Percentiles rank a stretch among this genome's conserved stretches.
Conservation (phyloP, 1,140 invertebrate genomes). For the Aporrectodea caliginosa region DNA sequence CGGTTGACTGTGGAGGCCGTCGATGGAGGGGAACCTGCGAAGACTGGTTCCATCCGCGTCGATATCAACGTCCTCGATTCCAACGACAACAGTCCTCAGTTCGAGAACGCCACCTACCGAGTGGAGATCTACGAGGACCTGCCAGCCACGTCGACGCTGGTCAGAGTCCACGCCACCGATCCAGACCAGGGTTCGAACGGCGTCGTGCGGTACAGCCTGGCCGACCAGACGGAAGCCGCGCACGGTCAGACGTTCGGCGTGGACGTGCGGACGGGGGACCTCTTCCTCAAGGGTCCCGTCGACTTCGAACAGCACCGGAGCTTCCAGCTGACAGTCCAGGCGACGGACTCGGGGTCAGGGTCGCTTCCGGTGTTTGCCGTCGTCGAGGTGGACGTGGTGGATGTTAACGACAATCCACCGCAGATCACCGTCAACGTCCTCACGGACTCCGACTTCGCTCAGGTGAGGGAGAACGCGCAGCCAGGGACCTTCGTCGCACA, state of each 20-base stretch:
- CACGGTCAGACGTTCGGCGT: conserved; percentile 18
- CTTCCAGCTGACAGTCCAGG: conserved; percentile 7
- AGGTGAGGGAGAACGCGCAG: conserved; percentile 15
- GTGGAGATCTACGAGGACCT: conserved; percentile 22
- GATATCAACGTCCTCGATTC: conserved; percentile 26
- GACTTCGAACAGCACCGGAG: conserved; percentile 11
- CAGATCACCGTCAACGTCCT: conserved; percentile 26
- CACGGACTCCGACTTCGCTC: background rate
- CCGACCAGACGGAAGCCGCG: background rate
- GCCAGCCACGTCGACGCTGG: background rate
- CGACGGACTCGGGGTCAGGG: conserved; percentile 5
- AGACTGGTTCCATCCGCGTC: conserved; percentile 18
- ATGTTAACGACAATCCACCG: conserved; percentile 44
- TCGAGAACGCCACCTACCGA: conserved; percentile 15
- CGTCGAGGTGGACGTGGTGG: conserved; percentile 37
- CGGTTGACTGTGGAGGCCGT: conserved; percentile 15
- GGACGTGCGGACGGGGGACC: background rate
- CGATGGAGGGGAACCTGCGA: conserved; percentile 25
- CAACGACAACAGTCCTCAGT: conserved; percentile 32
- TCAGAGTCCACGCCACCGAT: conserved; percentile 25
- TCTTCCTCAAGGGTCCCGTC: background rate
- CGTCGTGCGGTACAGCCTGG: conserved; percentile 15
- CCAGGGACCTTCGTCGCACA: conserved; percentile 28
- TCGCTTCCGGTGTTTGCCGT: conserved; percentile 14
- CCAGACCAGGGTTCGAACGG: conserved; percentile 23